Base-by-base conservation (phyloP, 1,140 invertebrate species). In the Drosophila lini region DNA sequence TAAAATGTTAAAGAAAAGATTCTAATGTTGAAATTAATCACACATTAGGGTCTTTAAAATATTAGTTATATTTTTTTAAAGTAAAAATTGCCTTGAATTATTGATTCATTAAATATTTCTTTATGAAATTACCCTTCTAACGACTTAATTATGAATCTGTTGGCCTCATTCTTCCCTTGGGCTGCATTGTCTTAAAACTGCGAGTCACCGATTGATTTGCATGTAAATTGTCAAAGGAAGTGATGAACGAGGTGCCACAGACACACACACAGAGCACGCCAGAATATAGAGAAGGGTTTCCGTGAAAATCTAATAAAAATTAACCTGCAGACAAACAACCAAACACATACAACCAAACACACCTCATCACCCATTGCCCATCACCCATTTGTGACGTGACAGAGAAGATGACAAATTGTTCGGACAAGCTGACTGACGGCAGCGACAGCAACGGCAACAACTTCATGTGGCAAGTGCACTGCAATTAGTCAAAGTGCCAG, bases 371-470 rank as follows among this genome's bases (percentile, higher is more conserved):
- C 42, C 59, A 36, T 36, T 10, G 19, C 48, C 52, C 65, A 62
- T 62, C 71, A 61, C 69, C 40, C 77, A 76, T 81, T 81, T 75
- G 75, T 79, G 80, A 89, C 55, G 61, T 81, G 84, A 89, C 83
- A 89, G 74, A 90, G 81, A 89, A 89, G 84, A 90, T 90, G 84
- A 89, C 84, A 89, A 89, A 89, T 89, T 89, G 81, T 81, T 59
- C 32, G 65, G 70, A 84, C 85, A 70, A 61, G 57, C 70, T 89
- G 84, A 88, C 69, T 89, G 84, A 80, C 84, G 89, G 77, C 59
- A 60, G 41, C 65, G 69, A 41, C 67, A 81, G 44, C 58, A 57
- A 55, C 74, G 53, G 56, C 77, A 71, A 81, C 78, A 81, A 81
- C 81, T 84, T 38, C 77, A 68, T 67, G 84, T 68, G 65, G 70